Base-by-base conservation (phyloP, 2,797 vertebrate genomes). In the Galagoides demidoff region DNA sequence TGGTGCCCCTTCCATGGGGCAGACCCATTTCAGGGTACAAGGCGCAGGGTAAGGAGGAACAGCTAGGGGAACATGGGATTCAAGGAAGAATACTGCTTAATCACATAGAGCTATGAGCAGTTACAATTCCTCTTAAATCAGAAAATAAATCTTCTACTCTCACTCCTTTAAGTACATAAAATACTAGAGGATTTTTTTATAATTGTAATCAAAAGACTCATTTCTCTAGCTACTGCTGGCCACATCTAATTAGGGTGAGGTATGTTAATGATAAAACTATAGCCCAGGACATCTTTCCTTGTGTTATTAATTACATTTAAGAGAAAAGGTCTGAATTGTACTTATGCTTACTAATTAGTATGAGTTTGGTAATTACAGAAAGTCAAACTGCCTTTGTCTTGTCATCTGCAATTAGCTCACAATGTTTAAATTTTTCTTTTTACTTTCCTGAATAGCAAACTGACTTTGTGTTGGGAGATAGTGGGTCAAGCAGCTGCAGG, bases 291-390 rank as follows among this genome's bases (percentile, higher is more conserved):
- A 23, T 85, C 95, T 97, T 95, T 97, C 97, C 97, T 89, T 96
- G 97, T 94, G 96, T 85, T 95, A 96, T 98, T 98, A 98, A 98
- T 98, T 98, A 97, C 96, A 95, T 98, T 98, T 98, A 98, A 96
- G 96, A 97, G 97, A 98, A 98, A 98, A 98, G 95, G 97, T 97
- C 97, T 92, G 97, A 98, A 97, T 97, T 97, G 96, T 96, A 96
- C 97, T 98, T 98, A 97, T 97, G 98, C 98, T 98, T 97, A 96
- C 97, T 98, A 98, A 98, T 98, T 98, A 98, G 98, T 98, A 97
- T 95, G 97, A 97, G 97, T 96, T 98, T 97, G 97, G 98, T 98
- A 98, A 98, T 98, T 98, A 99, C 97, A 98, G 97, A 98, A 98
- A 98, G 98, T 98, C 98, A 97, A 97, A 97, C 95, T 97, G 97